Base-by-base conservation (phyloP, 30 jellyfish, hydroid and myxozoan genomes). In the Aurelia sp. region DNA sequence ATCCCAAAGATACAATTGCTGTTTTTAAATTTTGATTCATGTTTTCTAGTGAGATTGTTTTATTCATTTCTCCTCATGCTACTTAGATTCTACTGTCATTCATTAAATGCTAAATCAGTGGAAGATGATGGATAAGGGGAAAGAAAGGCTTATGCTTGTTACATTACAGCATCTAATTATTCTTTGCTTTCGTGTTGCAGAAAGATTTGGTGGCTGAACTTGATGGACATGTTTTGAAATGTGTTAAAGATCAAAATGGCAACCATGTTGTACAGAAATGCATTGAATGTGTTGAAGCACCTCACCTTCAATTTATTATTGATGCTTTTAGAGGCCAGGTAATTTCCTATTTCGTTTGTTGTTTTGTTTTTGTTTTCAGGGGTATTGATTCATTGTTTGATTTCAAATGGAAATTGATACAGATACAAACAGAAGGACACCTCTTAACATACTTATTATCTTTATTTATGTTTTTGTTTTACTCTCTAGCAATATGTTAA, bases 211-310 rank as follows among this genome's bases (percentile, higher is more conserved):
- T 96, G 12, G 90, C 89, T 8, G 99, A 96, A 58, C 88, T 96
- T 30, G 99, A 91, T 92, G 99, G 99, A 4, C 98, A 96, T 89
- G 99, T 96, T 62, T 76, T 96, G 77, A 92, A 96, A 73, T 96
- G 99, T 78, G 98, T 96, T 11, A 96, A 96, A 76, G 99, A 96
- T 67, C 99, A 96, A 81, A 96, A 96, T 91, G 99, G 99, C 27
- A 96, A 96, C 57, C 99, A 96, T 88, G 99, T 96, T 57, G 98
- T 96, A 31, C 99, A 96, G 85, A 96, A 96, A 62, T 96, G 99
- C 93, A 96, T 96, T 61, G 99, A 96, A 78, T 91, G 98, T 81
- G 98, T 96, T 13, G 98, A 91, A 62, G 86, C 99, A 5, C 81
- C 74, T 13, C 97, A 91, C 19, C 93, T 96, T 30, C 98, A 96